phyloP scores from a whole-genome alignment of 2,113 vertebrate genomes.

The Sorex araneus region DNA sequence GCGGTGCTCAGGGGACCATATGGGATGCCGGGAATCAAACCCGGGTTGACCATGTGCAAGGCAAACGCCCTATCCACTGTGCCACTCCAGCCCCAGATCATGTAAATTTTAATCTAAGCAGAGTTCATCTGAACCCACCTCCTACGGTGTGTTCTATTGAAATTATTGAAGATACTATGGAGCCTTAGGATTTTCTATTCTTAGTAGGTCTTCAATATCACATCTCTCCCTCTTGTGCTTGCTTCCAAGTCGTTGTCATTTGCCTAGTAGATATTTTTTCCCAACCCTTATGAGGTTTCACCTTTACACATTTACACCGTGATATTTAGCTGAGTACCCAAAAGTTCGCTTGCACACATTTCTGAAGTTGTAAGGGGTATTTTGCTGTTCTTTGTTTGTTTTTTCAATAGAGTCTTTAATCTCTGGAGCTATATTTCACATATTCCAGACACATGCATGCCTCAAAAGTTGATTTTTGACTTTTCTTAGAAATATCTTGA shows the following conservation, averaged over 20 bases:
- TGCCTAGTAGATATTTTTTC: background rate
- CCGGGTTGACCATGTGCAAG: too few relatives aligned
- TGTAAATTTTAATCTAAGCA: background rate
- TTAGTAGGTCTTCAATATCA: background rate
- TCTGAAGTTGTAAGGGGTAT: background rate
- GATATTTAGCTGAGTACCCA: background rate
- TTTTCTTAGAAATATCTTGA: background rate
- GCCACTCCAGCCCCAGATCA: too few relatives aligned
- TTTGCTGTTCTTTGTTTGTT: background rate
- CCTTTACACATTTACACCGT: background rate
- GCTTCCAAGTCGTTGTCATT: background rate
- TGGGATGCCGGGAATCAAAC: too few relatives aligned
- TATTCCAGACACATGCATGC: background rate
- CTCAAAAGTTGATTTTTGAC: background rate
- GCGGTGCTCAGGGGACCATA: too few relatives aligned
- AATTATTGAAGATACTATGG: background rate
- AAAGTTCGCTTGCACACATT: background rate
- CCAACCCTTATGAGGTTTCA: background rate
- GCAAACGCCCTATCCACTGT: too few relatives aligned
- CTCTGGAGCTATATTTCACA: background rate
- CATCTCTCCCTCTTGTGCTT: background rate
- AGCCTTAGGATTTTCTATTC: background rate
- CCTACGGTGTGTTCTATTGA: rapidly evolving
- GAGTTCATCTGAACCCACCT: background rate
- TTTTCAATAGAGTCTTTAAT: background rate